Conservation (phyloP, 2,113 vertebrate species). For the Xiphophorus maculatus region DNA sequence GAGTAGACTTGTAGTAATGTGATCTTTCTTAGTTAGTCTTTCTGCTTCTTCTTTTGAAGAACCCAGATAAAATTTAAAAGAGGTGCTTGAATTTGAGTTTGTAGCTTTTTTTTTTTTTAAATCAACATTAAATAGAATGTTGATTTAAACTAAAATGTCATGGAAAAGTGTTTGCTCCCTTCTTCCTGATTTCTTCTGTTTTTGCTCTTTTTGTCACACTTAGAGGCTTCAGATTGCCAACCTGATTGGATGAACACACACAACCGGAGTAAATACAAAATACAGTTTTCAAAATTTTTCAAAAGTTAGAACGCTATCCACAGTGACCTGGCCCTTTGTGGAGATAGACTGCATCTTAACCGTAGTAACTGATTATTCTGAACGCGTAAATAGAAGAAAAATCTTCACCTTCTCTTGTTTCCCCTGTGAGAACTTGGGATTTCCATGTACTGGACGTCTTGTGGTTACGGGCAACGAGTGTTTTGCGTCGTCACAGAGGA, state of each 20-base stretch:
- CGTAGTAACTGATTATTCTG: neutral
- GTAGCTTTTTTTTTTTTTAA: neutral
- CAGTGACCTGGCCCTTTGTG: neutral
- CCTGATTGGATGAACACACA: neutral
- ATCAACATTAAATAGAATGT: neutral
- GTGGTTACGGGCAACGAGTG: no score
- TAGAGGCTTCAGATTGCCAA: neutral
- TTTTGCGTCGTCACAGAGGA: neutral
- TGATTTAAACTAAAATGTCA: neutral
- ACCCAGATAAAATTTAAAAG: neutral
- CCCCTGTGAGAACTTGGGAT: neutral
- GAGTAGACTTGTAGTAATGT: conserved; percentile 12
- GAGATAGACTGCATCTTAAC: neutral
- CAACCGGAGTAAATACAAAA: neutral
- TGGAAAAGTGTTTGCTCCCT: neutral
- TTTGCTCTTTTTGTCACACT: neutral
- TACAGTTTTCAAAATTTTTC: neutral
- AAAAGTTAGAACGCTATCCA: neutral
- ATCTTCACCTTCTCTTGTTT: neutral
- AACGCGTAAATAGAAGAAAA: neutral
- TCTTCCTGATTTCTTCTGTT: neutral
- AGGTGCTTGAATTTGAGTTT: neutral
- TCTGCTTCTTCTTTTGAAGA: neutral
- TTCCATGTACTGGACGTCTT: neutral
- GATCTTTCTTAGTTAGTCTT: neutral